Evolutionary conservation across 1,140 invertebrate genomes (phyloP).

Genomic region (Pollicipes pollicipes): DNA sequence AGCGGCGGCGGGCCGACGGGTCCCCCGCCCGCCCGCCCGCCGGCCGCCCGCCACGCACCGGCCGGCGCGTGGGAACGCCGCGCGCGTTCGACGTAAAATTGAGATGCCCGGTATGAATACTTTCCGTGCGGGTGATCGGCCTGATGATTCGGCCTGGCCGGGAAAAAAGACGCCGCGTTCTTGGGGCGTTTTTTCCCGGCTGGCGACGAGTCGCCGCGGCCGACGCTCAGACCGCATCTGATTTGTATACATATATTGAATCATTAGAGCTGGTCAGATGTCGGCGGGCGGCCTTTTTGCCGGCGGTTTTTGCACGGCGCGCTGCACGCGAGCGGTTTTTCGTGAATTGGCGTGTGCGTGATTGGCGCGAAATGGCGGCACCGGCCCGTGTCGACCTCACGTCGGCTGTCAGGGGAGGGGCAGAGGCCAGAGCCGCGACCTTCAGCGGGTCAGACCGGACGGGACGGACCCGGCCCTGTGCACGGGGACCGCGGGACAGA

Average conservation of each 20-base stretch:
- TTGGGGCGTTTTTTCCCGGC: not conserved
- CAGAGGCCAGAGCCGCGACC: too few species aligned
- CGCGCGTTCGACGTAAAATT: too few species aligned
- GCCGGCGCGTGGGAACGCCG: too few species aligned
- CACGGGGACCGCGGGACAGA: too few species aligned
- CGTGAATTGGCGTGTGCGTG: not conserved
- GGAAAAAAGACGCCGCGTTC: too few species aligned
- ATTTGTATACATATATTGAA: slow-evolving; percentile 2
- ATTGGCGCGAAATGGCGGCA: not conserved
- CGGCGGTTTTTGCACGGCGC: not conserved
- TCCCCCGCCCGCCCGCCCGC: too few species aligned
- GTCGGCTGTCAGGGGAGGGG: not conserved
- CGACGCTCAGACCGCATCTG: not conserved
- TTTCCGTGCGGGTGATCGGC: too few species aligned
- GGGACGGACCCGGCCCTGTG: not conserved
- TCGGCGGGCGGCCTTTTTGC: not conserved
- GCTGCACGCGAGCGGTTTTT: not conserved
- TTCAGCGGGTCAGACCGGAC: not conserved
- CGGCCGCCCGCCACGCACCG: too few species aligned
- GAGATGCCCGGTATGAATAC: too few species aligned
- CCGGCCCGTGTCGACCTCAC: not conserved
- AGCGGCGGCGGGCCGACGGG: too few species aligned
- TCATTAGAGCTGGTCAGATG: not conserved
- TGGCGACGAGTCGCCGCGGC: not conserved
- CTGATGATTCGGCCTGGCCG: too few species aligned